Percentiles rank a stretch among this genome's conserved stretches.
Evolutionary conservation across 2,113 vertebrate species (phyloP).

Genomic region (Thalassoma bifasciatum): DNA sequence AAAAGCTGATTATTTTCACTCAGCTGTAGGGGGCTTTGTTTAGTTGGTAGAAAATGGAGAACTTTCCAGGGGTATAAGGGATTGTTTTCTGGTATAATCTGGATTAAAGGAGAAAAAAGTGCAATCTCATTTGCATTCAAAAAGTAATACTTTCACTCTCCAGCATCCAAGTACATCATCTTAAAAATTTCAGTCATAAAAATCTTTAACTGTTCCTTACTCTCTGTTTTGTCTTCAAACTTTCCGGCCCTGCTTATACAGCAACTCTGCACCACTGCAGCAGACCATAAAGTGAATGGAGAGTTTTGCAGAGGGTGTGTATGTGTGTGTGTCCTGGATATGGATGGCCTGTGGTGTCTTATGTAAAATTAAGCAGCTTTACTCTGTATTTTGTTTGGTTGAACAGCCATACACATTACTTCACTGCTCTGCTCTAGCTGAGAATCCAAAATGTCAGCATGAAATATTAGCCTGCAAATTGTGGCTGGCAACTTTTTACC

Average conservation of each 20-base stretch:
- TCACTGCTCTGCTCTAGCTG: conserved; percentile 23
- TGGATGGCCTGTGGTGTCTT: conserved; percentile 49
- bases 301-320: not conserved
- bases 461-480: conserved; percentile 29
- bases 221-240: conserved; percentile 6
- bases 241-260: conserved; percentile 13
- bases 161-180: not conserved
- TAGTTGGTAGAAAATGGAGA: conserved; percentile 16
- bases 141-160: conserved; percentile 22
- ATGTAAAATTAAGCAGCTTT: conserved; percentile 66
- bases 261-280: conserved; percentile 13
- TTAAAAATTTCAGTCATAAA: conserved; percentile 4
- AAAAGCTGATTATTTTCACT: conserved; percentile 19
- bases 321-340: conserved; percentile 30
- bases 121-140: not conserved
- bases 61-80: not conserved
- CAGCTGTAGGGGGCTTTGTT: conserved; percentile 4
- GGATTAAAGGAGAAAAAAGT: not conserved
- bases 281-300: conserved; percentile 15
- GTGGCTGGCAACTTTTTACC: conserved; percentile 9
- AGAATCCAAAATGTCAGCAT: conserved; percentile 55
- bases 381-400: conserved; percentile 61
- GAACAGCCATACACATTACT: conserved; percentile 51
- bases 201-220: conserved; percentile 12
- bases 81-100: not conserved